Evolutionary conservation across 2,888 invertebrate genomes (phyloP).

Genomic region (Eupithecia abbreviata): DNA sequence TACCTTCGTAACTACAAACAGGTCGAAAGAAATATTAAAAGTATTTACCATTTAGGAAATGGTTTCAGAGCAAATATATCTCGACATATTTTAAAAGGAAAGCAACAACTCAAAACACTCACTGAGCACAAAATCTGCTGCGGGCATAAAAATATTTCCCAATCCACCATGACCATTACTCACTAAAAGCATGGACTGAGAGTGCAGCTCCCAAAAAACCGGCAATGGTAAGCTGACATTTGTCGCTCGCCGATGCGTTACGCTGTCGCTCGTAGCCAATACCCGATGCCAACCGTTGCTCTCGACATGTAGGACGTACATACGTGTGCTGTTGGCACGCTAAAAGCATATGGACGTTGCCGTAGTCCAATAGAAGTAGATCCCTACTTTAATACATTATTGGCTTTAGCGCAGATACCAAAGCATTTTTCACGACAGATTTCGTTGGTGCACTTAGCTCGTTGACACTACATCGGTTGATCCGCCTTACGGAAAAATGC

Average conservation of each 20-base stretch:
- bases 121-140: conserved; percentile 12
- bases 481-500: background rate
- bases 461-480: background rate
- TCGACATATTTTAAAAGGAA: conserved; percentile 1
- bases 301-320: background rate
- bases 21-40: background rate
- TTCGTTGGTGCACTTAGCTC: background rate
- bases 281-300: conserved; percentile 48
- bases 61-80: background rate
- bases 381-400: background rate
- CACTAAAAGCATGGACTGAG: conserved; percentile 48
- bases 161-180: conserved; percentile 24
- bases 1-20: background rate
- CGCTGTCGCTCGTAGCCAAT: conserved; percentile 46
- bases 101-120: conserved; percentile 6
- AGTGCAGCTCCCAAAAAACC: conserved; percentile 48
- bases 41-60: background rate
- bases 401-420: background rate
- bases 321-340: conserved; percentile 38
- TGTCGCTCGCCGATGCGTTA: conserved; percentile 38
- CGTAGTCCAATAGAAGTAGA: background rate
- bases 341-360: background rate
- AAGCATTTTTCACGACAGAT: background rate
- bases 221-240: conserved; percentile 38
- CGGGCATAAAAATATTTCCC: conserved; percentile 22